phyloP scores from a whole-genome alignment of 2,888 invertebrate genomes.

The Argynnis bischoffii region DNA sequence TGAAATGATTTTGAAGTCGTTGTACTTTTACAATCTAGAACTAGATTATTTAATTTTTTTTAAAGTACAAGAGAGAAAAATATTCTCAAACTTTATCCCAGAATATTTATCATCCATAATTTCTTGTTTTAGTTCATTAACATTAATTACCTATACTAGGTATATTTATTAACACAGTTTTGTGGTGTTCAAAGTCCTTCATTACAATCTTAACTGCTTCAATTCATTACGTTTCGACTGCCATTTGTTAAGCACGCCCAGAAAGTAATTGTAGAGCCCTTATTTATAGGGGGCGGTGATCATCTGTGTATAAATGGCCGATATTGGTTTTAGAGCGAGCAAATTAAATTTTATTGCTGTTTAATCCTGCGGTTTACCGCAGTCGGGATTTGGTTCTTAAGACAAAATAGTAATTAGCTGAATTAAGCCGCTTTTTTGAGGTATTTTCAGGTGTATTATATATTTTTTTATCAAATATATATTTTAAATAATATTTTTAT shows the following conservation, averaged over 20 bases:
- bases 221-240: slow-evolving; percentile 44
- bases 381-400: slow-evolving; percentile 31
- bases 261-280: slow-evolving; percentile 43
- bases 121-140: too few species aligned
- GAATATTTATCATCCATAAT: too few species aligned
- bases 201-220: slow-evolving; percentile 41
- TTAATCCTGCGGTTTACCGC: slow-evolving; percentile 32
- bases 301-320: slow-evolving; percentile 28
- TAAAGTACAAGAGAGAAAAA: too few species aligned
- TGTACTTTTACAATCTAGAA: too few species aligned
- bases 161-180: slow-evolving; percentile 8
- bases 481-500: too few species aligned
- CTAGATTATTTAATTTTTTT: too few species aligned
- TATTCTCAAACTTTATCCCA: too few species aligned
- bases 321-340: slow-evolving; percentile 29
- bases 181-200: slow-evolving; percentile 24
- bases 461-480: too few species aligned
- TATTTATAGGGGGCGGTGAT: slow-evolving; percentile 39
- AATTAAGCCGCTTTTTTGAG: slow-evolving; percentile 4
- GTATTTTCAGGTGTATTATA: neutral
- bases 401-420: slow-evolving; percentile 21
- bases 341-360: slow-evolving; percentile 34
- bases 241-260: slow-evolving; percentile 42
- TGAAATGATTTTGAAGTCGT: too few species aligned
- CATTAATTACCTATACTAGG: neutral